These are phyloP conservation scores for Lepilemur septentrionalis DNA, from an alignment of 2,797 vertebrate genomes.

Conservation along the genomic window DNA sequence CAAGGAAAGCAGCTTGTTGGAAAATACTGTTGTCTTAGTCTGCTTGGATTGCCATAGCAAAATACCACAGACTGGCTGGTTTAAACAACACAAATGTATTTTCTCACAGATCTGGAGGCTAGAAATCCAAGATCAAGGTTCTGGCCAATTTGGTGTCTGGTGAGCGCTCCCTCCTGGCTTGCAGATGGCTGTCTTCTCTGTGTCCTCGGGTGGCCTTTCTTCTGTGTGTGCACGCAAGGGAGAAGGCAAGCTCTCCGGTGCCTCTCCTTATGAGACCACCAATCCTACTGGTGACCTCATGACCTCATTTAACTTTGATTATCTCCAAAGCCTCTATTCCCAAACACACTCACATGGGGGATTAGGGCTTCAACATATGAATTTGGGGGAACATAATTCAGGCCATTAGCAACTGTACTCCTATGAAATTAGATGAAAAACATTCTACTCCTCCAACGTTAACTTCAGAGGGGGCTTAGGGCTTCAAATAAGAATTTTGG, in stretches of 20 bases:
- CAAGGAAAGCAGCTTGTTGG: not conserved
- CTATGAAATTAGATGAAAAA: not conserved
- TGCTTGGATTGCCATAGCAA: not conserved
- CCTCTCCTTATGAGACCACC: not conserved
- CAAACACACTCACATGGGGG: not conserved
- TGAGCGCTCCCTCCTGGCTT: not conserved
- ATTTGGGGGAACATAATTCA: not conserved
- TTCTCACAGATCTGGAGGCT: not conserved
- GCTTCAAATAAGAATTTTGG: not conserved
- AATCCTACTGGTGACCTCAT: not conserved
- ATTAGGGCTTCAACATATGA: not conserved
- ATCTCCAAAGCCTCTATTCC: not conserved
- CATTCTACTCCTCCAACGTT: not conserved
- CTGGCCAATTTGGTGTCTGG: not conserved
- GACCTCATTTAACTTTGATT: not conserved
- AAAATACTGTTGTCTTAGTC: not conserved
- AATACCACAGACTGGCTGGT: not conserved
- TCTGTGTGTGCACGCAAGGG: fast-evolving
- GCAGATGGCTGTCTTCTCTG: not conserved
- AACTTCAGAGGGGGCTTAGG: not conserved
- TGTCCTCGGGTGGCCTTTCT: not conserved
- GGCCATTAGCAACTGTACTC: not conserved
- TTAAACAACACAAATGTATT: not conserved
- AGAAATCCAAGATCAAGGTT: not conserved
- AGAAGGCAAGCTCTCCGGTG: not conserved